Evolutionary conservation across 2,888 invertebrate species (phyloP), one percentile per base, ranked within the genome.

Genomic region (Eupithecia centaureata): DNA sequence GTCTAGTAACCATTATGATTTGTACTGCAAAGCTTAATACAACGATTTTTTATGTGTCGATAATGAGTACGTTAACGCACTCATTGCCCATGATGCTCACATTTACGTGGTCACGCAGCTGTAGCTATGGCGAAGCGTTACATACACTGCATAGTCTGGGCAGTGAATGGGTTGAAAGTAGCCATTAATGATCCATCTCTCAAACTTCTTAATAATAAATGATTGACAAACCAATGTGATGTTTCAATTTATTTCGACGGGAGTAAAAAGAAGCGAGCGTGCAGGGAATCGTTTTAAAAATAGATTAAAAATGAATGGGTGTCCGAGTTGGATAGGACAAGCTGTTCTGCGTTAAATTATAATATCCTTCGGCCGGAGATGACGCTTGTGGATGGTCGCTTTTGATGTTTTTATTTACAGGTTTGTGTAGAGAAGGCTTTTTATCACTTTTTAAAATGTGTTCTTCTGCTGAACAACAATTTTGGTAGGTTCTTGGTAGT

Each of bases 291-390:
- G 73, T 68, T 79, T 75, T 76, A 77, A 77, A 78, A 79, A 79
- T 75, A 79, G 74, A 78, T 77, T 72, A 76, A 76, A 77, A 73
- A 76, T 74, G 75, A 77, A 78, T 78, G 71, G 65, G 60, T 72
- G 75, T 76, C 54, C 69, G 68, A 71, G 71, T 76, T 75, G 74
- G 70, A 77, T 72, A 75, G 72, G 75, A 72, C 74, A 73, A 72
- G 73, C 73, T 69, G 76, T 71, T 77, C 72, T 70, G 72, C 72
- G 76, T 75, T 74, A 76, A 78, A 79, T 77, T 78, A 79, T 77
- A 66, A 66, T 66, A 76, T 75, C 74, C 73, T 67, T 60, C 60
- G 62, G 60, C 68, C 65, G 67, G 70, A 71, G 67, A 65, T 66
- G 71, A 58, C 67, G 67, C 67, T 67, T 13, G 47, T n/a, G 51